Base-by-base conservation (phyloP, 1,140 invertebrate genomes). In the Trachymyrmex septentrionalis region DNA sequence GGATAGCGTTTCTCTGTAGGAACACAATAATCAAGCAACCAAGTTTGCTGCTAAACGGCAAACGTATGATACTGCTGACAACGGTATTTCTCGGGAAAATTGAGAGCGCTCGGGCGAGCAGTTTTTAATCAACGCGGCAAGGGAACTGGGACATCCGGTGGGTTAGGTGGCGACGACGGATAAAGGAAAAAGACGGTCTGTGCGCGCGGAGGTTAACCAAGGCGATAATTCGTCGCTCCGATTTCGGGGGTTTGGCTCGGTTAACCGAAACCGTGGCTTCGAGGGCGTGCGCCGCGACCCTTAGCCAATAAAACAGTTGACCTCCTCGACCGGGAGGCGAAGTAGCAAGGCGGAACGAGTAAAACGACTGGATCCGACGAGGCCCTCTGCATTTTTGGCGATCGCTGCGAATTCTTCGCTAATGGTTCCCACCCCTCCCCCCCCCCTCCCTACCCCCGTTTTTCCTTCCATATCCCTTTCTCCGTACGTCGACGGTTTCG, bases 211-310 rank as follows among this genome's bases (percentile, higher is more conserved):
- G 77, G 91, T 92, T 88, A 90, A 92, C 89, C 89, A 90, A 87
- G 88, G 87, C 91, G 93, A 93, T 93, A 93, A 93, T 88, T 92
- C 89, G 87, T 87, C 86, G 90, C 87, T 88, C 88, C 89, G 92
- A 91, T 92, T 92, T 92, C 88, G 91, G 90, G 90, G 92, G 92
- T 92, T 91, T 89, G 86, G 86, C 90, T 93, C 92, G 92, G 92
- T 92, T 93, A 93, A 93, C 92, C 92, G 92, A 92, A 92, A 93
- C 88, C 91, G 91, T 92, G 89, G 91, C 91, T 90, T 88, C 92
- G 89, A 92, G 92, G 92, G 91, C 89, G 92, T 87, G 92, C 91
- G 92, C 91, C 90, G 84, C 86, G 80, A 73, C 86, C 88, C 88
- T 90, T 84, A 86, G 88, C 86, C 91, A 92, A 92, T 93, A 92